Percentiles rank a stretch among this genome's conserved stretches.
These are phyloP conservation scores for Melanaphis sacchari DNA, from an alignment of 1,140 invertebrate species.

Conservation along the genomic window DNA sequence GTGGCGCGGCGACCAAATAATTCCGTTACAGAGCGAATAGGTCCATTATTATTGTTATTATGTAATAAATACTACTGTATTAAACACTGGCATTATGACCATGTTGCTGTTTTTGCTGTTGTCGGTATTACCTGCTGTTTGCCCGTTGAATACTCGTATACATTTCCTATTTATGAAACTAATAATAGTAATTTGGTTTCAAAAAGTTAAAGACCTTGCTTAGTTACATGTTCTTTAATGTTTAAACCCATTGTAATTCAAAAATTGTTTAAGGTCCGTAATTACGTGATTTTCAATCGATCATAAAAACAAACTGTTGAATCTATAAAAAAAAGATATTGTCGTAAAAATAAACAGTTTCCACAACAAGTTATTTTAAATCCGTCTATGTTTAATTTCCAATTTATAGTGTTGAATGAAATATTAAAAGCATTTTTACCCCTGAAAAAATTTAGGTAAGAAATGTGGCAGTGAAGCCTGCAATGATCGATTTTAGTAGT, in stretches of 20 bases:
- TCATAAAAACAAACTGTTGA: too few species aligned
- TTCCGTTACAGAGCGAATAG: conserved; percentile 21
- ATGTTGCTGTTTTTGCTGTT: background rate
- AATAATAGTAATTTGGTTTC: background rate
- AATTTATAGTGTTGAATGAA: background rate
- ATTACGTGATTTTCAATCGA: too few species aligned
- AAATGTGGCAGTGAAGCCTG: background rate
- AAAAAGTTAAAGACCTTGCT: background rate
- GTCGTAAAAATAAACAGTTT: background rate
- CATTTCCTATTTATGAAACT: background rate
- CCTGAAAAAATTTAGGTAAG: background rate
- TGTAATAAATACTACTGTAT: conserved; percentile 16
- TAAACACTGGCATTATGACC: background rate
- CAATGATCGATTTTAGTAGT: background rate
- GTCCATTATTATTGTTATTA: conserved; percentile 25
- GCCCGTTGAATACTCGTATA: background rate
- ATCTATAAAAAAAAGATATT: too few species aligned
- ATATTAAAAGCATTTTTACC: background rate
- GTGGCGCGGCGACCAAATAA: background rate
- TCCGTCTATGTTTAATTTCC: background rate
- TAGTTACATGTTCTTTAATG: background rate
- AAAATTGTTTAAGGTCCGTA: too few species aligned
- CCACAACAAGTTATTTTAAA: background rate
- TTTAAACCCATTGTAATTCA: too few species aligned
- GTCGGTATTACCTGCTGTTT: background rate